Conservation (phyloP, 2,113 vertebrate genomes). For the Cygnus buccinator region DNA sequence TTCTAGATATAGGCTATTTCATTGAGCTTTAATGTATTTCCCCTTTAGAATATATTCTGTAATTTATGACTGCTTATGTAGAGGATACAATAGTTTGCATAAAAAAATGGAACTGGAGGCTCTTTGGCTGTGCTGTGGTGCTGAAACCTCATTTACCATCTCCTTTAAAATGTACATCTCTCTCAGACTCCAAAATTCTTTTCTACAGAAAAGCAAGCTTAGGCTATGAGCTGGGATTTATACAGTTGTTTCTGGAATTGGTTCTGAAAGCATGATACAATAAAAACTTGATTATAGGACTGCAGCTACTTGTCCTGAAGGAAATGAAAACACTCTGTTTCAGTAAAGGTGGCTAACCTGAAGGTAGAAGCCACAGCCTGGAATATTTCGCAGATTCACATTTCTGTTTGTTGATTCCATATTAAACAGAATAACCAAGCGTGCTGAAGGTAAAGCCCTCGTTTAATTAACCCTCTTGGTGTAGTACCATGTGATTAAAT, state of each 20-base stretch:
- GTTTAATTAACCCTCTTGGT: constrained; percentile 96
- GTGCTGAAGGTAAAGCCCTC: constrained; percentile 85
- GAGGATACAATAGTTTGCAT: constrained; percentile 43
- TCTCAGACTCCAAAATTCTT: constrained; percentile 25
- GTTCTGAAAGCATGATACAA: neutral
- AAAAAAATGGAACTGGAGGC: constrained; percentile 27
- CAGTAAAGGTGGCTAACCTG: constrained; percentile 66
- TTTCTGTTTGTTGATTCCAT: constrained; percentile 84
- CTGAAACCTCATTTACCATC: neutral
- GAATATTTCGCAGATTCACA: constrained; percentile 81
- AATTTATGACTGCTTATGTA: constrained; percentile 31
- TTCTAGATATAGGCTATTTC: constrained; percentile 36
- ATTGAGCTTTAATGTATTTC: constrained; percentile 14
- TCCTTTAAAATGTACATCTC: constrained; percentile 2
- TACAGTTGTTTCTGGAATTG: constrained; percentile 31
- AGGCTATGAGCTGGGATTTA: constrained; percentile 31
- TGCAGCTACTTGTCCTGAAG: constrained; percentile 36
- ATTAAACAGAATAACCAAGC: constrained; percentile 81
- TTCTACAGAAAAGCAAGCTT: constrained; percentile 18
- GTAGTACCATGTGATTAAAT: constrained; percentile 94
- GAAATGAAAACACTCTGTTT: neutral
- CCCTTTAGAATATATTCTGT: neutral
- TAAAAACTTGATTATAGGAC: constrained; percentile 30
- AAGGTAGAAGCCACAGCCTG: constrained; percentile 73
- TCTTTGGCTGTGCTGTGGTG: neutral